Evolutionary conservation across 2,888 invertebrate species (phyloP), one percentile per base, ranked within the genome.

Genomic region (Ophraella communa): DNA sequence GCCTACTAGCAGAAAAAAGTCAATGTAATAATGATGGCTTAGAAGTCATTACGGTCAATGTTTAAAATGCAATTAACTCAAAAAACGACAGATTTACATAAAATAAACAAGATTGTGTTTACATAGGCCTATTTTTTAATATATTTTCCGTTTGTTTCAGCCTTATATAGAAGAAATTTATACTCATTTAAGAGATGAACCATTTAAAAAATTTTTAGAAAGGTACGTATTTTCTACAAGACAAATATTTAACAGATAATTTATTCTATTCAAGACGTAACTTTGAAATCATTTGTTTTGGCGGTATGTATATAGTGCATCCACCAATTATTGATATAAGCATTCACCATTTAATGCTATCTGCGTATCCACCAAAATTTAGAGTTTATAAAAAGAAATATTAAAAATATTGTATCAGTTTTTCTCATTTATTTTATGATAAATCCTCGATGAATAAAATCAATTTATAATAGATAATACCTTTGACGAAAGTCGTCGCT

Each of bases 111-210:
- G n/a, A n/a, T n/a, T n/a, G n/a, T n/a, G n/a, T n/a, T n/a, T n/a
- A n/a, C n/a, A n/a, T n/a, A n/a, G n/a, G n/a, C n/a, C n/a, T n/a
- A n/a, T 30, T 30, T 24, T 30, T 30, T 30, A 30, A 30, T 30
- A 30, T 3, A 10, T 3, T 30, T 30, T 30, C 8, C 11, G 11
- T 30, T 75, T 78, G 74, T 91, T 92, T 74, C 87, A 98, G 96
- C 97, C 98, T 79, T 99, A 99, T 86, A 98, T 98, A 86, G 96
- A 97, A 85, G 99, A 99, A 89, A 99, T 99, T 83, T 98, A 97
- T 85, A 95, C 94, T 84, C 95, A 96, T 83, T 88, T 99, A 83
- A 89, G 97, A 82, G 97, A 95, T 72, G 95, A 96, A 83, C 94
- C 98, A 72, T 99, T 99, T 86, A 94, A 93, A 86, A 93, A 92